phyloP scores from a whole-genome alignment of 2,888 invertebrate species.

The Caenorhabditis sinica region DNA sequence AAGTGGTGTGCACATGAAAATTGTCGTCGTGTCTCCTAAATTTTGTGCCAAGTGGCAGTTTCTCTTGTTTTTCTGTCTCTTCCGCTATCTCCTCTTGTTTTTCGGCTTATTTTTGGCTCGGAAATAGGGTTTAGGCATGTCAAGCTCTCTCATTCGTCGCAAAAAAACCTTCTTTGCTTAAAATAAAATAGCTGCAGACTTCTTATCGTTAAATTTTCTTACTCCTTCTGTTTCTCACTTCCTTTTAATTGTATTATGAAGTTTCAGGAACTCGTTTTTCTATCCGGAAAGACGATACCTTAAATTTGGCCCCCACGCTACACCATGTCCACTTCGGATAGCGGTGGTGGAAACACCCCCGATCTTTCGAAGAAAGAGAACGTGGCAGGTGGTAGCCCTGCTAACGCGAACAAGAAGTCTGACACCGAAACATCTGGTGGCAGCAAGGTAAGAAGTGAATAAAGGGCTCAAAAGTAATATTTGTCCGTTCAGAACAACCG shows the following conservation, averaged over 20 bases:
- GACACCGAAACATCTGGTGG: conserved; percentile 54
- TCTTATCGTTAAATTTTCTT: not conserved
- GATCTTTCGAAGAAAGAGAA: conserved; percentile 51
- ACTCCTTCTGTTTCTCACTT: not conserved
- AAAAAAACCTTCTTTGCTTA: too few relatives aligned
- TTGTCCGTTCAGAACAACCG: conserved; percentile 60
- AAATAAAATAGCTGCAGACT: not conserved
- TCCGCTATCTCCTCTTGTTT: not conserved
- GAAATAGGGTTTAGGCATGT: not conserved
- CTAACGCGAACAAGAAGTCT: conserved; percentile 51
- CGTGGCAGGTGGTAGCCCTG: conserved; percentile 53
- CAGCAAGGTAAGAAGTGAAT: conserved; percentile 36
- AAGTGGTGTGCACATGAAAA: conserved; percentile 46
- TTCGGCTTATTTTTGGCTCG: not conserved
- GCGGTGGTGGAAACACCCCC: conserved; percentile 59
- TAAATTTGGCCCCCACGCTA: conserved; percentile 66
- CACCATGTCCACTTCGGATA: conserved; percentile 63
- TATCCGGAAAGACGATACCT: conserved; percentile 37
- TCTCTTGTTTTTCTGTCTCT: not conserved
- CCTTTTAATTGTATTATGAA: not conserved
- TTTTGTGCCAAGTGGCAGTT: conserved; percentile 46
- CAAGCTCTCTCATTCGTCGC: not conserved
- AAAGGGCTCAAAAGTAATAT: not conserved
- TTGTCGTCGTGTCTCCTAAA: conserved; percentile 64
- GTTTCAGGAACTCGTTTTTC: conserved; percentile 61